Base-by-base conservation (phyloP, 1,140 invertebrate genomes). In the Papilio xuthus region DNA sequence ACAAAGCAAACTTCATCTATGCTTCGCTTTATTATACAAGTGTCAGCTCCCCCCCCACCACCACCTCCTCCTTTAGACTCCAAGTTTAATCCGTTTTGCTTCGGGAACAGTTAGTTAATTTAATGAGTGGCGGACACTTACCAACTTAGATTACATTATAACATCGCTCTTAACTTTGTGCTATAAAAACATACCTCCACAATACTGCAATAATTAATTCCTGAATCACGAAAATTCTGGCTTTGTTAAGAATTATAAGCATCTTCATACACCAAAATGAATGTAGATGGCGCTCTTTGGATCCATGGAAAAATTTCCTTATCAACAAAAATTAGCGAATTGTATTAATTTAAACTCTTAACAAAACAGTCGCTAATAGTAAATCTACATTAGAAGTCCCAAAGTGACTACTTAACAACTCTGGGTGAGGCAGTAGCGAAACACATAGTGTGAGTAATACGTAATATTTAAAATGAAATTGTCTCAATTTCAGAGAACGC, bases 1-100 rank as follows among this genome's bases (percentile, higher is more conserved):
- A 73, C 71, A 73, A 73, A 73, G 71, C 71, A 73, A 73, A 73
- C 71, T 73, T 73, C 37, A 73, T 47, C 41, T 47, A 47, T 73
- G 42, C 41, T 73, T 47, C 71, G 42, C 71, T 73, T 73, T 71
- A 71, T 73, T 73, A 73, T 42, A 47, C 71, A 73, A 73, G 71
- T 44, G 71, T 44, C 71, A 73, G 42, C 10, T n/a, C 41, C 71
- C 9, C 41, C 1, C 18, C 20, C 37, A n/a, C 20, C n/a, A 20
- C 10, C 37, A 28, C 20, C n/a, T 42, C 10, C 37, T 50, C 20
- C 71, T 73, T 42, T 73, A 20, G 71, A 73, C 71, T 26, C 71
- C 42, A 15, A 73, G 42, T 73, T 73, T 44, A 73, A 73, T 47
- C 41, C 41, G 41, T 44, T 73, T 73, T 73, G 41, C 71, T 73